Evolutionary conservation across 2,888 invertebrate species (phyloP).

Genomic region (Nephrotoma appendiculata): DNA sequence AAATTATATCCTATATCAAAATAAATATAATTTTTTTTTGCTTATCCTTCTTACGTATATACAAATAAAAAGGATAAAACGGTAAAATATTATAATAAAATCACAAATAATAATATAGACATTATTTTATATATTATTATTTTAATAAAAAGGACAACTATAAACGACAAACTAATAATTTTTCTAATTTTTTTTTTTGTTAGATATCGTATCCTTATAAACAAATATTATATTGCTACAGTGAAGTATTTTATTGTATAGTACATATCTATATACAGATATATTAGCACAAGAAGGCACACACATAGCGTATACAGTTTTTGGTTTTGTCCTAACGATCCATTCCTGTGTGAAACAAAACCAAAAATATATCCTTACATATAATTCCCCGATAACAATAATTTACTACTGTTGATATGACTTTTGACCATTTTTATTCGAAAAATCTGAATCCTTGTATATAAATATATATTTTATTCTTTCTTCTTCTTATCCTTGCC

Average conservation of each 20-base stretch:
- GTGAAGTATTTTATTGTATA: background rate
- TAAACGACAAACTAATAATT: background rate
- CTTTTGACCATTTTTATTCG: constrained; percentile 35
- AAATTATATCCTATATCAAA: background rate
- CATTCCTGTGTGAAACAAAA: constrained; percentile 2
- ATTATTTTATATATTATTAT: background rate
- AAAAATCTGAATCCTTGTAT: constrained; percentile 4
- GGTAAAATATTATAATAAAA: background rate
- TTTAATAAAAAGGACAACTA: background rate
- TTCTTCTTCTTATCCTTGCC: background rate
- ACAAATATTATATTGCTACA: background rate
- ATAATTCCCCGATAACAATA: constrained; percentile 37
- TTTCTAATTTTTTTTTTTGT: background rate
- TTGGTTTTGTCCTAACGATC: background rate
- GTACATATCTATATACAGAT: background rate
- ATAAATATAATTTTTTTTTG: background rate
- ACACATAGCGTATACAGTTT: background rate
- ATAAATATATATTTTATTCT: constrained; percentile 3
- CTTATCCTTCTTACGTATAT: background rate
- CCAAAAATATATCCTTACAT: constrained; percentile 22
- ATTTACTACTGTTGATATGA: constrained; percentile 36
- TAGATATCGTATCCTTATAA: background rate
- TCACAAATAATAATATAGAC: background rate
- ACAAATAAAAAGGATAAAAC: background rate
- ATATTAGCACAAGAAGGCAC: background rate